Evolutionary conservation across 2,888 invertebrate species (phyloP), one percentile per base, ranked within the genome.

Genomic region (Limnephilus lunatus): DNA sequence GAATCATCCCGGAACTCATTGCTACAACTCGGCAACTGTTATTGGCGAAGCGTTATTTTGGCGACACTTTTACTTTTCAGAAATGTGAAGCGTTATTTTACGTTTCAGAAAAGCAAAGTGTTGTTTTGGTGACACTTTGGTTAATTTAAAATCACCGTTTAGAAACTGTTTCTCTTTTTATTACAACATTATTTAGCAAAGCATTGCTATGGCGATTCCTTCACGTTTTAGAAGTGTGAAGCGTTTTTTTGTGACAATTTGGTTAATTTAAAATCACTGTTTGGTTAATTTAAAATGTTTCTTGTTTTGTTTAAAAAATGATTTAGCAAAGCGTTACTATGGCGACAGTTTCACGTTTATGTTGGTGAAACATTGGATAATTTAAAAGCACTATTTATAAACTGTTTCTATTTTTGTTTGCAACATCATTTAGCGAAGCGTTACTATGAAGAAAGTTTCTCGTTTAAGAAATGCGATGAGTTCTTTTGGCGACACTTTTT

Each of bases 1-100:
- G 95, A 94, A 94, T 95, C 95, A 93, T 92, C 68, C 92, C 87
- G 85, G 91, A 86, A 86, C 53, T 90, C 92, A 92, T 92, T 44
- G n/a, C 53, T 48, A 87, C 35, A n/a, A n/a, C n/a, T n/a, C n/a
- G n/a, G n/a, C n/a, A n/a, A n/a, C 82, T 32, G 30, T 81, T 82
- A 82, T 68, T 68, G 68, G 68, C 25, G 5, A 25, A 68, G 68
- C 25, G 68, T 68, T 68, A 68, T 25, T 68, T 31, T 19, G 68
- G 88, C 88, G 15, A 48, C 48, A 87, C 48, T 85, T 15, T n/a
- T 2, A 25, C 81, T 9, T 81, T n/a, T 31, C 30, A 81, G 31
- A n/a, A n/a, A 30, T 30, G 4, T 9, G 32, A 82, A 82, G 9
- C 31, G 82, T 82, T 32, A 82, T 19, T 31, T 82, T 14, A 81